These are phyloP conservation scores for Drosophila varians DNA, from an alignment of 1,140 invertebrate species.

Conservation along the genomic window DNA sequence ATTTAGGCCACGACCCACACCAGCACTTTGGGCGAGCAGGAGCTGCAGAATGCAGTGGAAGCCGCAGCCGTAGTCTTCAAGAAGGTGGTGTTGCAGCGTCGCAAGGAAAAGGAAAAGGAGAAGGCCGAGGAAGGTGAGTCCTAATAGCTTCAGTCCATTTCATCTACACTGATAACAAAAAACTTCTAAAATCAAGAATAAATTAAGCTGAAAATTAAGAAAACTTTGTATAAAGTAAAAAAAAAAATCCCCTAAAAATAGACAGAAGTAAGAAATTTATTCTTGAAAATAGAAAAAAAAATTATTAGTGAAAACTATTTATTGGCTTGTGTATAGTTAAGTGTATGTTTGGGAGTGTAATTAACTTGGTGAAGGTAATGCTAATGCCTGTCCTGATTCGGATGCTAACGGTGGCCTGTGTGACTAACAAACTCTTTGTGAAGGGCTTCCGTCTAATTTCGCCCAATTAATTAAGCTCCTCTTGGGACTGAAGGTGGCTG, in stretches of 20 bases:
- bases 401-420: conserved; percentile 20
- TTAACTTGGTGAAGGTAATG: conserved; percentile 52
- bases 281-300: neutral
- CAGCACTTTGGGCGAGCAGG: conserved; percentile 85
- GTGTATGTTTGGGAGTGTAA: conserved; percentile 39
- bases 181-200: neutral
- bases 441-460: conserved; percentile 66
- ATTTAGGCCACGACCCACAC: conserved; percentile 53
- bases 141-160: conserved; percentile 12
- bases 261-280: neutral
- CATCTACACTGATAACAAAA: conserved; percentile 4
- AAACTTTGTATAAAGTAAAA: neutral
- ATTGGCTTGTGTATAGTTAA: conserved; percentile 16
- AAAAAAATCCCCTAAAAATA: too few species aligned
- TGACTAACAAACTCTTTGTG: conserved; percentile 59
- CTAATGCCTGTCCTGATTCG: conserved; percentile 33
- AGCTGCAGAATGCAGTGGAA: conserved; percentile 84
- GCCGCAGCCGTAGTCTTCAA: conserved; percentile 84
- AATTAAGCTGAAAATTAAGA: neutral
- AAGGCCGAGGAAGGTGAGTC: conserved; percentile 82
- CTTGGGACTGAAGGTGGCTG: conserved; percentile 7
- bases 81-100: conserved; percentile 82
- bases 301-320: conserved; percentile 8
- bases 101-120: conserved; percentile 76
- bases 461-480: conserved; percentile 62